These are phyloP conservation scores for Neoaliturus tenellus DNA, from an alignment of 2,888 invertebrate species.

Conservation along the genomic window DNA sequence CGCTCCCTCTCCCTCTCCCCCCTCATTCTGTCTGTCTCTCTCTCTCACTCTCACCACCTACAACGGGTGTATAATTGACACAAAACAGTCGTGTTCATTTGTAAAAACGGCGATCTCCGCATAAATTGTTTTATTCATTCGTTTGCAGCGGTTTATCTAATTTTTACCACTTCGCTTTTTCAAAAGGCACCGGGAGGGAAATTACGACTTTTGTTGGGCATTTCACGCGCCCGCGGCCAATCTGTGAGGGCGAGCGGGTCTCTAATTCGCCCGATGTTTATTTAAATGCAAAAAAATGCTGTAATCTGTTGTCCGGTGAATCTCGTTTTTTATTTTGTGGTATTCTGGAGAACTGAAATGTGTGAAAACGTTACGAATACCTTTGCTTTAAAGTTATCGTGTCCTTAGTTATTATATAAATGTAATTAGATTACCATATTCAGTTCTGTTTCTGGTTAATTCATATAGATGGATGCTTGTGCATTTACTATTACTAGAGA, in stretches of 20 bases:
- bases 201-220: not conserved
- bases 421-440: too few species aligned
- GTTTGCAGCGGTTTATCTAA: conserved; percentile 39
- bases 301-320: too few species aligned
- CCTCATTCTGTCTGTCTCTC: conserved; percentile 53
- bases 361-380: too few species aligned
- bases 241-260: not conserved
- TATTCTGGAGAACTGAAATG: too few species aligned
- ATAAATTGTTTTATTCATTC: conserved; percentile 40
- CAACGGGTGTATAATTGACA: conserved; percentile 12
- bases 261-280: not conserved
- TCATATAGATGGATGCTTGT: too few species aligned
- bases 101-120: conserved; percentile 28
- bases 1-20: conserved; percentile 34
- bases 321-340: too few species aligned
- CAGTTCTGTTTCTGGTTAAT: too few species aligned
- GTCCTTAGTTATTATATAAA: too few species aligned
- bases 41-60: conserved; percentile 25
- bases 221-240: not conserved
- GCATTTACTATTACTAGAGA: too few species aligned
- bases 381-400: too few species aligned
- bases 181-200: not conserved
- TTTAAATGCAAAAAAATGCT: not conserved
- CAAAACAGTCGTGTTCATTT: conserved; percentile 38
- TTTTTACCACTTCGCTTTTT: conserved; percentile 36